Percentiles rank a stretch among this genome's conserved stretches.
Conservation (phyloP, 2,113 vertebrate species). For the Tragulus kanchil region DNA sequence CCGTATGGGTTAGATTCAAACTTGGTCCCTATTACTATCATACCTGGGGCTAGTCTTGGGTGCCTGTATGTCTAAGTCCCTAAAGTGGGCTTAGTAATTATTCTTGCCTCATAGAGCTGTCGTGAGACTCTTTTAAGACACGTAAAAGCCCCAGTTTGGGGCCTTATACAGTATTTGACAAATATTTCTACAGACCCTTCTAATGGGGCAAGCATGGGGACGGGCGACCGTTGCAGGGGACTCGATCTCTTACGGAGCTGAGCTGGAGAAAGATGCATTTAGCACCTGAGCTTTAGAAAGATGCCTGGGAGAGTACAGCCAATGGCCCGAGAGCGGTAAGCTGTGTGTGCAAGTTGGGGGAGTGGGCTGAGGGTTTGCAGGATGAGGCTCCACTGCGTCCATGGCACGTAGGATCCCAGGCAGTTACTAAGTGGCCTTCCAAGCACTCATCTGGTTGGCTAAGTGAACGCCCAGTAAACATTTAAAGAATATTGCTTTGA, state of each 20-base stretch:
- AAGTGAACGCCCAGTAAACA: background rate
- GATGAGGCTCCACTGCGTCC: rapidly evolving
- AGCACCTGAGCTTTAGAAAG: too few relatives aligned
- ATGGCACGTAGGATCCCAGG: background rate
- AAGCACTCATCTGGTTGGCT: background rate
- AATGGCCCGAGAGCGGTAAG: background rate
- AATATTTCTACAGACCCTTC: background rate
- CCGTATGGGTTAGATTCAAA: background rate
- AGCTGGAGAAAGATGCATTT: background rate
- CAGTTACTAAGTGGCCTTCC: background rate
- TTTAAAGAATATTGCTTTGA: background rate
- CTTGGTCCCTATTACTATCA: background rate
- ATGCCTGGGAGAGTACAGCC: too few relatives aligned
- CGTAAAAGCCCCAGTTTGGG: background rate
- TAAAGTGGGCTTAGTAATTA: background rate
- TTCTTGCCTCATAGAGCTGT: background rate
- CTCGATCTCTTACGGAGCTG: background rate
- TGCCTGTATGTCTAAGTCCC: background rate
- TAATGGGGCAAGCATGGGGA: background rate
- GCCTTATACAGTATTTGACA: background rate
- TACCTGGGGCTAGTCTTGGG: background rate
- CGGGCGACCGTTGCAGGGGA: background rate
- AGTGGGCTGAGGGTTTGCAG: background rate
- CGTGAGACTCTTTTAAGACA: background rate
- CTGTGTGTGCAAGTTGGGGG: background rate